These are phyloP conservation scores for Eremobia ochroleuca DNA, from an alignment of 2,888 invertebrate genomes.

Conservation along the genomic window DNA sequence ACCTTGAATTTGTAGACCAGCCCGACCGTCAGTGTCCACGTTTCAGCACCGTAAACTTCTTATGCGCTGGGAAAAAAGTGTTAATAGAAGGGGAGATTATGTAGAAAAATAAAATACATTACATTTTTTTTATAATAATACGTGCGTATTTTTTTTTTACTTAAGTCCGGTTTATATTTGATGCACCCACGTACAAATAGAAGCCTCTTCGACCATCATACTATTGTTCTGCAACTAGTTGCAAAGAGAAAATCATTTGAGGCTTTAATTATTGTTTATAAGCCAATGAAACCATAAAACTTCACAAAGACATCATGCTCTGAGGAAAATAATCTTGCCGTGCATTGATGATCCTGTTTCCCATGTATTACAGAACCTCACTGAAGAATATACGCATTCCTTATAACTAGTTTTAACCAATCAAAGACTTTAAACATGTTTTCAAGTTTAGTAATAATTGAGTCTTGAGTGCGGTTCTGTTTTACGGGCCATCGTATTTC, in stretches of 20 bases:
- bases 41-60: too few species aligned
- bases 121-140: too few species aligned
- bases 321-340: too few species aligned
- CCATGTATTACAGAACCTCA: not conserved
- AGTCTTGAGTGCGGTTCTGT: not conserved
- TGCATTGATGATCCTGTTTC: not conserved
- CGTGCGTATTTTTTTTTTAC: too few species aligned
- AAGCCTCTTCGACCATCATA: not conserved
- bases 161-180: too few species aligned
- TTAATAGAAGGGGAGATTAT: too few species aligned
- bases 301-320: not conserved
- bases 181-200: too few species aligned
- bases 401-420: not conserved
- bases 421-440: not conserved
- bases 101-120: too few species aligned
- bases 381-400: not conserved
- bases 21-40: too few species aligned
- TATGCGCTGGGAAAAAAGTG: too few species aligned
- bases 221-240: not conserved
- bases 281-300: not conserved
- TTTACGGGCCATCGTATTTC: not conserved
- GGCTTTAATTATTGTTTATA: not conserved
- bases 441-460: not conserved
- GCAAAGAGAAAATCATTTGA: not conserved
- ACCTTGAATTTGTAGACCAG: too few species aligned